phyloP scores from a whole-genome alignment of 1,140 invertebrate genomes.

The Linepithema humile region DNA sequence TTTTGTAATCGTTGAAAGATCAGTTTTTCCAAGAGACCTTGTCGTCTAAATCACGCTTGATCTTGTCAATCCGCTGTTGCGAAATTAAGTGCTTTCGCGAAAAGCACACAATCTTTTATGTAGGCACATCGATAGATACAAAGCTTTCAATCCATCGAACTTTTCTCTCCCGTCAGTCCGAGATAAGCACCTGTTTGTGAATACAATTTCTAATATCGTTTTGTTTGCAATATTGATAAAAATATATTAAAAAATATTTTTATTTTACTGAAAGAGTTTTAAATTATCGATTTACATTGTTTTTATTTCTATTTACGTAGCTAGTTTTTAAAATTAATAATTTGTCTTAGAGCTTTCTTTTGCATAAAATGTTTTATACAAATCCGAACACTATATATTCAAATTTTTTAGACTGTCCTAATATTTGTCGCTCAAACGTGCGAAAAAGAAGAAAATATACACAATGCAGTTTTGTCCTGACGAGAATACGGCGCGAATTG shows the following conservation, averaged over 20 bases:
- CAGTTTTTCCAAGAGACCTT: not conserved
- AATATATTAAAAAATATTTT: not conserved
- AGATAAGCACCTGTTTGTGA: not conserved
- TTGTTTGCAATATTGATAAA: not conserved
- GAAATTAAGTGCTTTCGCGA: conserved; percentile 21
- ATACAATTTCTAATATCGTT: not conserved
- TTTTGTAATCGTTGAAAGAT: not conserved
- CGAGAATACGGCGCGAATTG: conserved; percentile 23
- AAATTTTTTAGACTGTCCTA: not conserved
- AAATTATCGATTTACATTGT: too few relatives aligned
- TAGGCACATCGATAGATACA: not conserved
- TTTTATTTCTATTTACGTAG: too few relatives aligned
- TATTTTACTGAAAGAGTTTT: not conserved
- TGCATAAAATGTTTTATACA: too few relatives aligned
- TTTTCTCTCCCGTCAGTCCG: not conserved
- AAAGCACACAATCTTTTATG: not conserved
- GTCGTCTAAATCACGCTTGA: not conserved
- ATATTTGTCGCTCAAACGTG: not conserved
- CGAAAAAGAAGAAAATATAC: not conserved
- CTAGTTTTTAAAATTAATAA: too few relatives aligned
- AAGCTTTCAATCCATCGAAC: conserved; percentile 18
- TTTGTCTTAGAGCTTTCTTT: too few relatives aligned
- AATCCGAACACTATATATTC: not conserved
- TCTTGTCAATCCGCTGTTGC: not conserved
- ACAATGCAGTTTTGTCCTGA: not conserved